Evolutionary conservation across 1,140 invertebrate genomes (phyloP), one percentile per base, ranked within the genome.

Genomic region (Conus betulinus): DNA sequence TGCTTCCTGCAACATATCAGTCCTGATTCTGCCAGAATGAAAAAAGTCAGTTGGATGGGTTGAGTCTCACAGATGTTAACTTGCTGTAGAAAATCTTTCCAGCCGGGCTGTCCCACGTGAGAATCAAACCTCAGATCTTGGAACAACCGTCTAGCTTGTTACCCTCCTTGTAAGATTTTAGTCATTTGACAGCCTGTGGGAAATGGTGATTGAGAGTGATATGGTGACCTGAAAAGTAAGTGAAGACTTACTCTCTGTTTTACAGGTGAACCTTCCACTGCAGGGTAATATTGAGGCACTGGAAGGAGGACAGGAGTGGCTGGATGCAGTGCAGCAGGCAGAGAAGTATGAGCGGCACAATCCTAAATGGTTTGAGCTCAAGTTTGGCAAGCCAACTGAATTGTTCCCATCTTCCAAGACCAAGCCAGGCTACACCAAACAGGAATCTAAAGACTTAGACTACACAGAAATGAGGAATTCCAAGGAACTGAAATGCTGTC

Each of bases 331-430:
- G 55, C 5, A 39, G 10, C 15, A 84, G 55, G 55, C 23, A 15
- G 17, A 67, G 39, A 8, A 17, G 17, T 84, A 55, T 39, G 83
- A 84, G 60, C 51, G 25, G 4, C 51, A 15, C 23, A n/a, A 87
- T 23, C 51, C 74, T 6, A n/a, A n/a, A 20, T 87, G 85, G 85
- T 87, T 87, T 27, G 53, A 78, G 27, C 27, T 57, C 11, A 87
- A 78, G 74, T 87, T 87, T 84, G 82, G 82, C 85, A 78, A 78
- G 74, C 27, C 17, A 8, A 17, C 57, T 7, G 85, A 87, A 23
- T 17, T 55, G 23, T 63, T 23, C 60, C 20, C 27, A 11, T 1
- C 5, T 5, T 27, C 55, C 55, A 74, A 53, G n/a, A 13, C 20
- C 63, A 76, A 87, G n/a, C 85, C 85, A 53, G 52, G 13, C 25